Evolutionary conservation across 2,797 vertebrate genomes (phyloP).

Genomic region (Gouania willdenowi): DNA sequence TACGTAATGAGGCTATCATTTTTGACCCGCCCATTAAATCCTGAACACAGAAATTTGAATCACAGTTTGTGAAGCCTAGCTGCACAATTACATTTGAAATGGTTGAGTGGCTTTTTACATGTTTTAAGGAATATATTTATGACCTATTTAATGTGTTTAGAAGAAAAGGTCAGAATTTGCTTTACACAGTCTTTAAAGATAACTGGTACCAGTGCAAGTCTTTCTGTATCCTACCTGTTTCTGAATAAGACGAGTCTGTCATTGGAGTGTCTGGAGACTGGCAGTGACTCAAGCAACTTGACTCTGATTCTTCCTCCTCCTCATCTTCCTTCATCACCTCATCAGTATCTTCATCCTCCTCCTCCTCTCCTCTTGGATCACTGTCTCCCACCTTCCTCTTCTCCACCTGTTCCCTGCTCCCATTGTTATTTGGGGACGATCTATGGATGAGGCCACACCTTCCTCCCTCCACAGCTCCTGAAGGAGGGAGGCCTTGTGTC

Average conservation of each 20-base stretch:
- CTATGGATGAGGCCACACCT: slow-evolving; percentile 7
- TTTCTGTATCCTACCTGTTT: slow-evolving; percentile 51
- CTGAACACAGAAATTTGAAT: no score
- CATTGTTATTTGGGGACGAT: slow-evolving; percentile 28
- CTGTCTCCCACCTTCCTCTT: slow-evolving; percentile 9
- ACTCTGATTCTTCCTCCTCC: slow-evolving; percentile 53
- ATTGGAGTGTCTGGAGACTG: slow-evolving; percentile 64
- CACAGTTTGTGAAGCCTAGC: no score
- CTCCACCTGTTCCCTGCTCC: slow-evolving; percentile 11
- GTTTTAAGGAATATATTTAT: no score
- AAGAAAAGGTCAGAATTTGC: no score
- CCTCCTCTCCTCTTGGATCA: slow-evolving; percentile 9
- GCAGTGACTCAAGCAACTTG: slow-evolving; percentile 45
- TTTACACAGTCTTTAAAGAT: no score
- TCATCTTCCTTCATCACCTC: slow-evolving; percentile 62
- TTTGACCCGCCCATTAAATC: no score
- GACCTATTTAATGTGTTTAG: no score
- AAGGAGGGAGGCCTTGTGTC: slow-evolving; percentile 12
- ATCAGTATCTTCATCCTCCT: slow-evolving; percentile 58
- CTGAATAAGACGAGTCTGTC: slow-evolving; percentile 70
- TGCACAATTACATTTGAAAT: no score
- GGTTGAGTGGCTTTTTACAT: no score
- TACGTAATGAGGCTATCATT: no score
- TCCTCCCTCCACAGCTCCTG: slow-evolving; percentile 24
- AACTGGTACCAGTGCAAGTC: no score